Percentiles rank a stretch among this genome's conserved stretches.
Evolutionary conservation across 1,140 invertebrate genomes (phyloP).

Genomic region (Hestina assimilis): DNA sequence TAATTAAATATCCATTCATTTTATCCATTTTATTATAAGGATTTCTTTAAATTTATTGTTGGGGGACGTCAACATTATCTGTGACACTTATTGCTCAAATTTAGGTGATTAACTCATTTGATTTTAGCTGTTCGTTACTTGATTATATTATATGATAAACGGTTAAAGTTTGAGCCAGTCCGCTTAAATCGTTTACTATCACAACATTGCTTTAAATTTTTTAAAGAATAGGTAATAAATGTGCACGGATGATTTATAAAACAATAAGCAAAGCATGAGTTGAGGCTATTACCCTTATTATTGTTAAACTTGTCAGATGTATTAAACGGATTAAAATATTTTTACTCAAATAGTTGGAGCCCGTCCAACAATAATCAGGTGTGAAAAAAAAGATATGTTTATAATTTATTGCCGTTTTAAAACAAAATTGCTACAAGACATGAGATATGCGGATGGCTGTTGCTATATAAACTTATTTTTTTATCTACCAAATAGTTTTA

Average conservation of each 20-base stretch:
- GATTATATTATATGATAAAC: too few species aligned
- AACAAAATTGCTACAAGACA: slow-evolving; percentile 21
- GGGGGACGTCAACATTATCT: too few species aligned
- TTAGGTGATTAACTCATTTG: too few species aligned
- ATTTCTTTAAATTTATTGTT: too few species aligned
- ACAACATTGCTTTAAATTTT: too few species aligned
- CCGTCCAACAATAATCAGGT: slow-evolving; percentile 45
- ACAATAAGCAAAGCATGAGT: background rate
- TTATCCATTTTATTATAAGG: too few species aligned
- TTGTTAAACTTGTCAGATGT: slow-evolving; percentile 2
- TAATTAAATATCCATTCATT: too few species aligned
- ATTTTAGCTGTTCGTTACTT: too few species aligned
- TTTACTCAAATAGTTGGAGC: slow-evolving; percentile 30
- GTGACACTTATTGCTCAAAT: too few species aligned
- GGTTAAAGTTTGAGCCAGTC: too few species aligned
- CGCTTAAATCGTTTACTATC: too few species aligned
- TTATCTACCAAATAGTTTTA: background rate
- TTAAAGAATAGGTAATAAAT: background rate
- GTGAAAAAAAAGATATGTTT: slow-evolving; percentile 40
- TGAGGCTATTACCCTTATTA: background rate
- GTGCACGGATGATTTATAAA: slow-evolving; percentile 4
- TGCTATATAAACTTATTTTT: background rate
- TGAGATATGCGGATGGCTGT: slow-evolving; percentile 6
- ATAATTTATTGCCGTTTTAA: slow-evolving; percentile 46
- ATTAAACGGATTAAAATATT: slow-evolving; percentile 17